Evolutionary conservation across 2,113 vertebrate species (phyloP), one percentile per base, ranked within the genome.

Genomic region (Gadus macrocephalus): DNA sequence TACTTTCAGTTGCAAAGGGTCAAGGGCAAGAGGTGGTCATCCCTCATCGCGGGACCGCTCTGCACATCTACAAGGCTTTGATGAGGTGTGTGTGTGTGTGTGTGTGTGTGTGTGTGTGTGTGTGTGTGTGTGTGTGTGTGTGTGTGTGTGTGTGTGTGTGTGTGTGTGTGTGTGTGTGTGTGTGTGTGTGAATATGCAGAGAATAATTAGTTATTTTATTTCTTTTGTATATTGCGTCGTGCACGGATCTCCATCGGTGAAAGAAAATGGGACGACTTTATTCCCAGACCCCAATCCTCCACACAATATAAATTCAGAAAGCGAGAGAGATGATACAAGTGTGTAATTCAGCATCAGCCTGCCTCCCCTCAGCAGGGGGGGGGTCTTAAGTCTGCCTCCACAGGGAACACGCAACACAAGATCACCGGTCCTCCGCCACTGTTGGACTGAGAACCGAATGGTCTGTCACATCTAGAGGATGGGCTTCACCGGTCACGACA

Each of bases 401-500:
- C 12, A 31, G 3, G 5, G 7, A 61, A 20, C n/a, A 20, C n/a
- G 53, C 12, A 3, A 61, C n/a, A n/a, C 59, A 17, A 11, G 17
- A 61, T 16, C 15, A 61, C 7, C 60, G 20, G 31, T 6, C 31
- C 1, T 4, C 31, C 31, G 31, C n/a, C 9, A 12, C 17, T 5
- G 8, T 8, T 20, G n/a, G 60, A 12, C 20, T 61, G n/a, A 19
- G 12, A 61, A 61, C 11, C n/a, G n/a, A 91, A 90, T 81, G 75
- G 80, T 87, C 91, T 85, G 80, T 91, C 93, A 93, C 92, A 95
- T 92, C 90, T 78, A 88, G 85, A 80, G 88, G 85, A 86, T 83
- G 71, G 74, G 92, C 78, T 81, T 83, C 92, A 90, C 77, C 87
- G 91, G 87, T 87, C 89, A 83, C 91, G 94, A 96, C 94, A 95